phyloP scores from a whole-genome alignment of 2,797 vertebrate genomes.

The Fratercula arctica region DNA sequence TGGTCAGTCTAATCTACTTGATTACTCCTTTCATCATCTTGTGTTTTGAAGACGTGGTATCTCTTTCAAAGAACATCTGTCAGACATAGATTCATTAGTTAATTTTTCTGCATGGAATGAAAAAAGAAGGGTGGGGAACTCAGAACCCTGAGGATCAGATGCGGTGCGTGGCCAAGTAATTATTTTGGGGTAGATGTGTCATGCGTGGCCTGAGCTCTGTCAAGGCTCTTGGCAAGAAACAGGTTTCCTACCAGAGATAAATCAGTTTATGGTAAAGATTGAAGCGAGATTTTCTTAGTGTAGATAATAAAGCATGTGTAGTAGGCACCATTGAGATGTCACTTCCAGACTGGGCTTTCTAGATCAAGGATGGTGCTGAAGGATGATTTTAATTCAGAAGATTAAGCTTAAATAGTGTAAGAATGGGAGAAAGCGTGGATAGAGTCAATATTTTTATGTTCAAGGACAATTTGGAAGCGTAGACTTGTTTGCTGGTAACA shows the following conservation, averaged over 20 bases:
- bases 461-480: neutral
- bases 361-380: neutral
- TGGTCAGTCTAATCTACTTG: conserved; percentile 10
- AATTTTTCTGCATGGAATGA: neutral
- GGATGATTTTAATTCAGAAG: neutral
- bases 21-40: conserved; percentile 33
- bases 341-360: neutral
- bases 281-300: neutral
- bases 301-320: neutral
- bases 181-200: neutral
- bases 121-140: conserved; percentile 22
- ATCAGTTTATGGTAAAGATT: neutral
- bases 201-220: neutral
- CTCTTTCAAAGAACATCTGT: conserved; percentile 37
- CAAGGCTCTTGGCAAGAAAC: neutral
- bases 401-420: neutral
- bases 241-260: neutral
- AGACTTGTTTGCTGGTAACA: neutral
- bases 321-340: neutral
- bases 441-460: neutral
- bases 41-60: neutral
- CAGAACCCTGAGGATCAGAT: neutral
- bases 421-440: neutral
- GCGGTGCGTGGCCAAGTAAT: neutral
- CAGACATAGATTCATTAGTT: conserved; percentile 15